Evolutionary conservation across 2,113 vertebrate species (phyloP).

Genomic region (Gadus chalcogrammus): DNA sequence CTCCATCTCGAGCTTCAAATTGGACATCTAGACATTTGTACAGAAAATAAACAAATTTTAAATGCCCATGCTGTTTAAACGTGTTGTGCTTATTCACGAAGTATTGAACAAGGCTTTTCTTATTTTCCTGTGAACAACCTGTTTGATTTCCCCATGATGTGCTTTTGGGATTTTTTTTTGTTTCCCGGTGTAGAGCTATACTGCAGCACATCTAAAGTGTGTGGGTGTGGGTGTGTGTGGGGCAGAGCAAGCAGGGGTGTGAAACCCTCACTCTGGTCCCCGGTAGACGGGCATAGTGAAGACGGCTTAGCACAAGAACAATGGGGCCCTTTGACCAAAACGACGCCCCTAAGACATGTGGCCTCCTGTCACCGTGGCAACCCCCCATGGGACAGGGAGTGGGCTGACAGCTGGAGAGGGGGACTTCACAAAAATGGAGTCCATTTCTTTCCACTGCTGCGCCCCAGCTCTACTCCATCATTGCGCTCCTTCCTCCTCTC

Average conservation of each 20-base stretch:
- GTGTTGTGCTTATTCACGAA: background rate
- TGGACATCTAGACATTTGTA: no score
- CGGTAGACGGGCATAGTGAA: slow-evolving; percentile 69
- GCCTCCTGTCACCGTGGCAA: slow-evolving; percentile 82
- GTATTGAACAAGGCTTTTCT: slow-evolving; percentile 1
- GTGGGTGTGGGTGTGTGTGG: slow-evolving; percentile 20
- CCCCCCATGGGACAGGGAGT: slow-evolving; percentile 69
- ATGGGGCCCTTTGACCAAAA: slow-evolving; percentile 78
- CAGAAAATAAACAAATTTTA: no score
- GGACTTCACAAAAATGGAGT: slow-evolving; percentile 68
- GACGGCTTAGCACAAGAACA: slow-evolving; percentile 79
- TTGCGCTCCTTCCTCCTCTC: slow-evolving; percentile 32
- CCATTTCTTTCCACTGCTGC: slow-evolving; percentile 65
- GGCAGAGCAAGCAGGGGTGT: slow-evolving; percentile 42
- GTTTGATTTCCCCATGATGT: background rate
- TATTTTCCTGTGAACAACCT: background rate
- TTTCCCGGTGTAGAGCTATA: slow-evolving; percentile 8
- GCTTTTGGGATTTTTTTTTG: slow-evolving; percentile 9
- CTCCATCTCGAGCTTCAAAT: background rate
- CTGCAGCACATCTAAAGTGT: slow-evolving; percentile 29
- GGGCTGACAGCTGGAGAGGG: slow-evolving; percentile 77
- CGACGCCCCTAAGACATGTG: slow-evolving; percentile 80
- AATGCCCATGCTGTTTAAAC: no score
- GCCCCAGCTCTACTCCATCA: slow-evolving; percentile 45
- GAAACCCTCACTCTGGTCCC: slow-evolving; percentile 51